phyloP scores from a whole-genome alignment of 2,797 vertebrate genomes.

The Enoplosus armatus region DNA sequence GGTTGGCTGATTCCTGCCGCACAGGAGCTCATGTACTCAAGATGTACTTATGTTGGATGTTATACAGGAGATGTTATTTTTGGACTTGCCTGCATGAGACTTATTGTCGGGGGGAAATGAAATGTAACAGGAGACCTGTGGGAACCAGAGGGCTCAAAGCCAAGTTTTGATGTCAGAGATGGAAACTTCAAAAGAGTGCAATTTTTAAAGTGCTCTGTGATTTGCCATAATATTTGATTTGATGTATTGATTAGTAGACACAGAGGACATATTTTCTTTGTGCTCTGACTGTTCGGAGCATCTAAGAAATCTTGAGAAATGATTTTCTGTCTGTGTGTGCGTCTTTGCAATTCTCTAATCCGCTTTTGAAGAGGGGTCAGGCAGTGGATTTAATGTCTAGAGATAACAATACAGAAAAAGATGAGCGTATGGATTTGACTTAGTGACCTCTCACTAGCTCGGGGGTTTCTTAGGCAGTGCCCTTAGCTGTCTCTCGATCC shows the following conservation, averaged over 20 bases:
- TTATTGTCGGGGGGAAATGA: slow-evolving; percentile 24
- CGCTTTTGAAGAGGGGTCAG: slow-evolving; percentile 1
- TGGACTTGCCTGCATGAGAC: slow-evolving; percentile 8
- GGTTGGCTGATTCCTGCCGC: slow-evolving; percentile 9
- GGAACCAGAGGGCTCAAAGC: slow-evolving; percentile 37
- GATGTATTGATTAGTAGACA: slow-evolving; percentile 27
- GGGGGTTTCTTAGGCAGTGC: not conserved
- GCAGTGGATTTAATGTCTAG: slow-evolving; percentile 14
- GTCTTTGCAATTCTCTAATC: not conserved
- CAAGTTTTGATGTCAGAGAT: slow-evolving; percentile 33
- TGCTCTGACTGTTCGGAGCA: not conserved
- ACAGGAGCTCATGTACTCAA: slow-evolving; percentile 23
- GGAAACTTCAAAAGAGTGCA: slow-evolving; percentile 6
- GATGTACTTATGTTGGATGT: slow-evolving; percentile 46
- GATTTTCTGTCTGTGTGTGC: slow-evolving; percentile 40
- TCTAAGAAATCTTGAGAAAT: slow-evolving; percentile 8
- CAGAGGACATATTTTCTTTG: slow-evolving; percentile 20
- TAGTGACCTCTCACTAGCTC: slow-evolving; percentile 4
- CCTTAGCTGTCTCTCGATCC: not conserved
- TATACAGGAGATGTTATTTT: slow-evolving; percentile 51
- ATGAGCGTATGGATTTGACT: slow-evolving; percentile 14
- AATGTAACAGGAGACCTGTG: slow-evolving; percentile 39
- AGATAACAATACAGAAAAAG: not conserved
- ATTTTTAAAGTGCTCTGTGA: not conserved
- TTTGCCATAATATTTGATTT: slow-evolving; percentile 9